phyloP scores from a whole-genome alignment of 2,888 invertebrate species.

The Drosophila mettleri region DNA sequence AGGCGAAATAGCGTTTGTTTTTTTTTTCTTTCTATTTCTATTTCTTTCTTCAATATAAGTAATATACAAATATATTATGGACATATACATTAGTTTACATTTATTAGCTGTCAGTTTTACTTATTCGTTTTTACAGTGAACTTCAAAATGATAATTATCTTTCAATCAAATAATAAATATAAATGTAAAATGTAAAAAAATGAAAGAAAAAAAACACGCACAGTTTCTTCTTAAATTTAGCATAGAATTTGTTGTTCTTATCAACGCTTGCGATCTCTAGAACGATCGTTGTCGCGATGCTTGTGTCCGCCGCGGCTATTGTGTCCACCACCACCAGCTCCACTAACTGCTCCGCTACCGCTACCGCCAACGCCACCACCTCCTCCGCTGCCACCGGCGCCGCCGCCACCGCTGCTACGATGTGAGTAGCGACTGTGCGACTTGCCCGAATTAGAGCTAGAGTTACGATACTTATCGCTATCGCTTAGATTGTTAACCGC shows the following conservation, averaged over 20 bases:
- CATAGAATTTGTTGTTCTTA: slow-evolving; percentile 10
- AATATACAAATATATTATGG: not conserved
- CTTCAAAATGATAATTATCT: slow-evolving; percentile 6
- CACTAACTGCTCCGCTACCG: slow-evolving; percentile 45
- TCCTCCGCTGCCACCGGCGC: slow-evolving; percentile 23
- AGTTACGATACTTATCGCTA: slow-evolving; percentile 79
- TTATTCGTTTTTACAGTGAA: slow-evolving; percentile 23
- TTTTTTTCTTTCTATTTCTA: no score
- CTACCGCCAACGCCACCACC: slow-evolving; percentile 65
- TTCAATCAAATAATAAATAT: slow-evolving; percentile 35
- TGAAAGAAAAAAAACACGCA: slow-evolving; percentile 16
- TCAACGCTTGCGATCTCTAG: slow-evolving; percentile 83
- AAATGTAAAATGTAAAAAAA: slow-evolving; percentile 9
- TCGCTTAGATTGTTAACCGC: slow-evolving; percentile 59
- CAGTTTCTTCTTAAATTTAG: slow-evolving; percentile 26
- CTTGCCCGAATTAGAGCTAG: slow-evolving; percentile 73
- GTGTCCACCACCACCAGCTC: slow-evolving; percentile 39
- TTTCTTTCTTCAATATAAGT: not conserved
- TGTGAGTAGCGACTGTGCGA: slow-evolving; percentile 82
- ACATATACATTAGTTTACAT: slow-evolving; percentile 28
- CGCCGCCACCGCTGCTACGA: slow-evolving; percentile 71
- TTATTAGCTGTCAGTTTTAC: slow-evolving; percentile 45
- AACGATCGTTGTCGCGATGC: slow-evolving; percentile 81
- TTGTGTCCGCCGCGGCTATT: slow-evolving; percentile 76
- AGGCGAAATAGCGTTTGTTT: not conserved